Evolutionary conservation across 1,140 invertebrate species (phyloP).

Genomic region (Epicauta chinensis): DNA sequence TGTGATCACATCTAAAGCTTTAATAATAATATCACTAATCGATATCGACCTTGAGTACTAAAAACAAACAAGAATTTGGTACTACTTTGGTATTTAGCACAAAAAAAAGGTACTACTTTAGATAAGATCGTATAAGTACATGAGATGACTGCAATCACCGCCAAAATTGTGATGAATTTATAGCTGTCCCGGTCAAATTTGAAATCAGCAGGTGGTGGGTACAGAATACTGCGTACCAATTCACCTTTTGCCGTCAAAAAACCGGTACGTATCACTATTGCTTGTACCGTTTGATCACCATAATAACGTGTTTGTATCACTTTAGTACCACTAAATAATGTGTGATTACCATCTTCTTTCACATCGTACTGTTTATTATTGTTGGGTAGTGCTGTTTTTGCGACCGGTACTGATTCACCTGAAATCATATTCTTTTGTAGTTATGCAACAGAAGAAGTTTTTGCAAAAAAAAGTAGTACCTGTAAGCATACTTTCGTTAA

Average conservation of each 20-base stretch:
- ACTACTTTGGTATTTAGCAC: background rate
- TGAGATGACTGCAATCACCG: conserved; percentile 66
- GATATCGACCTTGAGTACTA: conserved; percentile 50
- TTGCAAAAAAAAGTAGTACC: conserved; percentile 55
- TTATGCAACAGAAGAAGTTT: too few relatives aligned
- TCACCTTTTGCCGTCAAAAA: conserved; percentile 83
- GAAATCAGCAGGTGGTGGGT: conserved; percentile 91
- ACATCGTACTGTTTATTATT: conserved; percentile 60
- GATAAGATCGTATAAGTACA: conserved; percentile 78
- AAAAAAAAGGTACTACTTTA: conserved; percentile 55
- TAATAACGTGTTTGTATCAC: conserved; percentile 93
- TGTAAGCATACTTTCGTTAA: conserved; percentile 97
- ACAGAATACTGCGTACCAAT: conserved; percentile 86
- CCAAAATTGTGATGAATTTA: conserved; percentile 80
- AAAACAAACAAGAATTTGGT: conserved; percentile 13
- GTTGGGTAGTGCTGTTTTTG: conserved; percentile 78
- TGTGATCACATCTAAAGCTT: conserved; percentile 85
- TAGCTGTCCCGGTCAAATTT: conserved; percentile 92
- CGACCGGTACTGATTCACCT: conserved; percentile 85
- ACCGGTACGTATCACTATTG: conserved; percentile 70
- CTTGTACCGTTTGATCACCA: conserved; percentile 63
- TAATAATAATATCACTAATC: conserved; percentile 60
- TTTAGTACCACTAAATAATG: conserved; percentile 91
- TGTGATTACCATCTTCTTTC: conserved; percentile 84
- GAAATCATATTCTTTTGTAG: too few relatives aligned